Conservation (phyloP, 2,888 invertebrate species). For the Ennomos fuscantarius region DNA sequence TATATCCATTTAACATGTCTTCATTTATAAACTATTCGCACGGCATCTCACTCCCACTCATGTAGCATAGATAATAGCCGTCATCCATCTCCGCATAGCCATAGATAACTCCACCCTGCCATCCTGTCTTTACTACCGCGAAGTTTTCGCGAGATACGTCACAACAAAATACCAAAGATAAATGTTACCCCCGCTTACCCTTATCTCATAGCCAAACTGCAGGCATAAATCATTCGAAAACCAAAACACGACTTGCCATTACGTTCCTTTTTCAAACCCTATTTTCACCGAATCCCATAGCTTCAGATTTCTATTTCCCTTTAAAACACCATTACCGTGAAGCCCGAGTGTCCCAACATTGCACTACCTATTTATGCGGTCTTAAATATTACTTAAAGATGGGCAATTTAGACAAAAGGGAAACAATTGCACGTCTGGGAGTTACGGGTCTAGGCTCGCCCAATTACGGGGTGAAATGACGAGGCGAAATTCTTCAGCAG, state of each 20-base stretch:
- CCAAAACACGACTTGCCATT: constrained; percentile 27
- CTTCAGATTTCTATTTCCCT: constrained; percentile 20
- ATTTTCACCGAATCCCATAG: constrained; percentile 12
- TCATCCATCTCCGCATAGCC: constrained; percentile 11
- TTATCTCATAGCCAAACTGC: constrained; percentile 18
- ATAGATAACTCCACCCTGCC: constrained; percentile 19
- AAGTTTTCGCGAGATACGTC: constrained; percentile 34
- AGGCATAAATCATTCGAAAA: constrained; percentile 35
- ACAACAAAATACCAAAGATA: constrained; percentile 32
- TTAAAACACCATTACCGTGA: constrained; percentile 26
- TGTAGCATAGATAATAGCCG: constrained; percentile 10
- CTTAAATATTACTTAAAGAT: constrained; percentile 40
- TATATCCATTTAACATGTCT: no score
- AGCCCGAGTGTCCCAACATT: constrained; percentile 17
- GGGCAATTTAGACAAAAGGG: constrained; percentile 40
- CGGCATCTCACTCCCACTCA: neutral
- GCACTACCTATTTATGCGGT: constrained; percentile 19
- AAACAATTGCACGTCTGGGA: constrained; percentile 40
- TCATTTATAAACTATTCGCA: no score
- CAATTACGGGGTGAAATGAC: constrained; percentile 34
- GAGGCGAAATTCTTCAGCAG: constrained; percentile 23
- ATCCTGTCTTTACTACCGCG: constrained; percentile 17
- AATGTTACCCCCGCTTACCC: constrained; percentile 9
- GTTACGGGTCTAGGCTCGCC: constrained; percentile 21
- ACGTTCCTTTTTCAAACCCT: constrained; percentile 19